phyloP scores from a whole-genome alignment of 2,888 invertebrate species.

The Heliconius erato region DNA sequence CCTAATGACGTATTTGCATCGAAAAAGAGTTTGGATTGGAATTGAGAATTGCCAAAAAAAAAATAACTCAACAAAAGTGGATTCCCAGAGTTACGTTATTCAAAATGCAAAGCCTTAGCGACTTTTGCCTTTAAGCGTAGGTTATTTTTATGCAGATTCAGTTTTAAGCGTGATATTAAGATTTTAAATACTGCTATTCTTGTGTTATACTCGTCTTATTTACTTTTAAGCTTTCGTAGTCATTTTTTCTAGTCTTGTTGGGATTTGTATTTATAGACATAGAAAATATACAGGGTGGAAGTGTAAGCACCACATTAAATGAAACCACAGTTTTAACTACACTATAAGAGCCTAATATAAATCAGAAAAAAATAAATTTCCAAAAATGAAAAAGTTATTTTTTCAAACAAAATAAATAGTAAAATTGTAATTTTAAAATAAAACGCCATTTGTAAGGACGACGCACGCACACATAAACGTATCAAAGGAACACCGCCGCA shows the following conservation, averaged over 20 bases:
- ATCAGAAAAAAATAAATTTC: no score
- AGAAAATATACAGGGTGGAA: no score
- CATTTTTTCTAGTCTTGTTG: not conserved
- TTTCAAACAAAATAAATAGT: no score
- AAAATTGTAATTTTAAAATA: no score
- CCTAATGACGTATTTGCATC: slow-evolving; percentile 79
- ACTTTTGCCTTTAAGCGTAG: not conserved
- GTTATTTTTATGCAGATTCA: slow-evolving; percentile 14
- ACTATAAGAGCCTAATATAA: no score
- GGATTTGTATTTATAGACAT: no score
- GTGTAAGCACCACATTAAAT: no score
- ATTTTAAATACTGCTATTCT: slow-evolving; percentile 30
- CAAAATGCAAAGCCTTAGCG: slow-evolving; percentile 16
- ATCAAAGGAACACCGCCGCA: no score
- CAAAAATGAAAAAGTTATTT: no score
- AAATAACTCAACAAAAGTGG: slow-evolving; percentile 32
- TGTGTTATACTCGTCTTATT: not conserved
- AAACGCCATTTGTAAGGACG: no score
- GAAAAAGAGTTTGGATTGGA: slow-evolving; percentile 67
- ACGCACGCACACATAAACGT: no score
- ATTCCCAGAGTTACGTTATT: slow-evolving; percentile 26
- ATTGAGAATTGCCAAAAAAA: slow-evolving; percentile 58
- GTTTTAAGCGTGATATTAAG: slow-evolving; percentile 18
- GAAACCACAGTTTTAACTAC: no score
- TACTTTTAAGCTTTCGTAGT: not conserved